Conservation (phyloP, 2,888 invertebrate genomes). For the Teleogryllus oceanicus region DNA sequence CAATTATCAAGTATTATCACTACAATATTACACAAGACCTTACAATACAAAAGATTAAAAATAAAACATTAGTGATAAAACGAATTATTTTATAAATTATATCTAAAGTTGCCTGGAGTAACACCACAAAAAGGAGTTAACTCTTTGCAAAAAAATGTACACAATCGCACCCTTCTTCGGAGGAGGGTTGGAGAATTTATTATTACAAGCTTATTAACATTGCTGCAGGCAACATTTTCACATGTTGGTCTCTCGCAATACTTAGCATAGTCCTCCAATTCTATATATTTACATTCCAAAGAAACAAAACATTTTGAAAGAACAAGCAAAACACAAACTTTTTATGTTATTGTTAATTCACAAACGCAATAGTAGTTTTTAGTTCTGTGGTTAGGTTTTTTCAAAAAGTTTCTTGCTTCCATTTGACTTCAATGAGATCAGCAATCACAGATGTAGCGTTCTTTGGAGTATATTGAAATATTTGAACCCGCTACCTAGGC, state of each 20-base stretch:
- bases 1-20: too few relatives aligned
- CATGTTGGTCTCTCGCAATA: not conserved
- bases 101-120: not conserved
- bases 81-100: not conserved
- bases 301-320: not conserved
- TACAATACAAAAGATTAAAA: not conserved
- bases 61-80: not conserved
- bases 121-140: slow-evolving; percentile 7
- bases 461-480: not conserved
- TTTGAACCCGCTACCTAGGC: not conserved
- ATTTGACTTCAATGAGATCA: slow-evolving; percentile 20
- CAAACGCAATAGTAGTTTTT: not conserved
- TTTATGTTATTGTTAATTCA: slow-evolving; percentile 5
- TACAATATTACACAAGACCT: not conserved
- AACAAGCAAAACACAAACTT: not conserved
- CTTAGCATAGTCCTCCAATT: not conserved
- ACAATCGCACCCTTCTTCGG: slow-evolving; percentile 1
- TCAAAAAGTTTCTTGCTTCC: not conserved
- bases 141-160: not conserved
- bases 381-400: not conserved
- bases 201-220: slow-evolving; percentile 3
- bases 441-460: slow-evolving; percentile 19
- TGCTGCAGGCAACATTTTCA: not conserved
- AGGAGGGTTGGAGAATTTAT: not conserved
- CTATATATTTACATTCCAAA: slow-evolving; percentile 5